Conservation (phyloP, 2,797 vertebrate species). For the Rhincodon typus region DNA sequence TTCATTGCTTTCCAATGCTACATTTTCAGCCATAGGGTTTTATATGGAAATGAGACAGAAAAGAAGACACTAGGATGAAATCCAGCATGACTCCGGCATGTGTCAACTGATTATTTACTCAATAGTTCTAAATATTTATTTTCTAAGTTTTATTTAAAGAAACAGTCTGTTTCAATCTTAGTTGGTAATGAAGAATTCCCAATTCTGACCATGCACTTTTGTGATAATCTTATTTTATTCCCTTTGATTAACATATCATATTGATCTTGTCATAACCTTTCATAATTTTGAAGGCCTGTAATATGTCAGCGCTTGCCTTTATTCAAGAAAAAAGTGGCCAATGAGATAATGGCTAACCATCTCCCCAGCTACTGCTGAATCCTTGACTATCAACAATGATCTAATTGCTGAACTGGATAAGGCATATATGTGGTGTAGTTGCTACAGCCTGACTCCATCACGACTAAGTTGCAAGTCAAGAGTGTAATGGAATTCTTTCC, state of each 20-base stretch:
- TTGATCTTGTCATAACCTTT: no score
- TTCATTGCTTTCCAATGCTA: neutral
- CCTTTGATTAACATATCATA: neutral
- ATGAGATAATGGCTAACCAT: neutral
- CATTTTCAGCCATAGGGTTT: neutral
- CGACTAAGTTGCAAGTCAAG: neutral
- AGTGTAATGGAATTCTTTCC: no score
- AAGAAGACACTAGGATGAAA: no score
- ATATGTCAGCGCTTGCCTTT: no score
- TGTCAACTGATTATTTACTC: neutral
- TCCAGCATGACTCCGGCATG: no score
- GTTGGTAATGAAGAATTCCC: neutral
- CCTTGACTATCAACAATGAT: neutral
- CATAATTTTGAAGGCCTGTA: no score
- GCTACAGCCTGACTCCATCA: neutral
- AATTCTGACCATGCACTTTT: neutral
- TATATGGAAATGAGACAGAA: no score
- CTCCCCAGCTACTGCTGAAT: neutral
- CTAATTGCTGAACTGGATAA: neutral
- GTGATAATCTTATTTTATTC: neutral
- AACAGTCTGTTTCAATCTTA: neutral
- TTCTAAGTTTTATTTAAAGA: neutral
- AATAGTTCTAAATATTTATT: neutral
- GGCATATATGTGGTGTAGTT: neutral
- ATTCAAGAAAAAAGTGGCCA: no score